These are phyloP conservation scores for Gari tellinella DNA, from an alignment of 2,888 invertebrate genomes.

Conservation along the genomic window DNA sequence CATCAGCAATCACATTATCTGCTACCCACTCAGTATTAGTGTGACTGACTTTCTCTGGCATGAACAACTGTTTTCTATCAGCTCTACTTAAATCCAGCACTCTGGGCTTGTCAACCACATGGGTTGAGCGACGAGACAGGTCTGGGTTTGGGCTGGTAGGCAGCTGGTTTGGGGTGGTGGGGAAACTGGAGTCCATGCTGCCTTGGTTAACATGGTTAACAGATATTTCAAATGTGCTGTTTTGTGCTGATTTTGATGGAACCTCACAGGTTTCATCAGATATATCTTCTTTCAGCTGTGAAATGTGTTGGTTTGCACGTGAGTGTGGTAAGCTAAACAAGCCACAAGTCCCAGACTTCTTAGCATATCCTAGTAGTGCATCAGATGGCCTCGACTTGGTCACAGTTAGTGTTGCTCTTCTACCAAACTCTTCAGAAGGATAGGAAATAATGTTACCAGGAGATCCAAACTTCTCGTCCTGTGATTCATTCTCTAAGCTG, in stretches of 20 bases:
- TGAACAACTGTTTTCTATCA: slow-evolving; percentile 56
- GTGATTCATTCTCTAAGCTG: slow-evolving; percentile 39
- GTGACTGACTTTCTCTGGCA: background rate
- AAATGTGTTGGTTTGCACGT: slow-evolving; percentile 1
- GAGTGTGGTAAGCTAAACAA: background rate
- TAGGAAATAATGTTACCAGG: slow-evolving; percentile 40
- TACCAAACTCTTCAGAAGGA: slow-evolving; percentile 36
- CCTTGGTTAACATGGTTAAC: slow-evolving; percentile 16
- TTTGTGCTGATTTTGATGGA: slow-evolving; percentile 17
- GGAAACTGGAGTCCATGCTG: slow-evolving; percentile 51
- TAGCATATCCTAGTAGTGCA: slow-evolving; percentile 52
- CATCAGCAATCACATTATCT: background rate
- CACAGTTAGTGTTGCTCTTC: slow-evolving; percentile 67
- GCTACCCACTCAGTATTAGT: background rate
- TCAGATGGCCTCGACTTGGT: slow-evolving; percentile 72
- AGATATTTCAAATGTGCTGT: slow-evolving; percentile 54
- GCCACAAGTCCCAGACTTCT: no score
- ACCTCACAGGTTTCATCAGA: background rate
- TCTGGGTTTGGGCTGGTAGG: slow-evolving; percentile 71
- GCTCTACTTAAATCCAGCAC: slow-evolving; percentile 49
- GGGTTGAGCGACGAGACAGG: slow-evolving; percentile 72
- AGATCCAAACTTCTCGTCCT: slow-evolving; percentile 32
- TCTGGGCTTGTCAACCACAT: slow-evolving; percentile 66
- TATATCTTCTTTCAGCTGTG: no score
- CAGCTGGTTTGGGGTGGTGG: slow-evolving; percentile 62